Evolutionary conservation across 2,888 invertebrate species (phyloP), one percentile per base, ranked within the genome.

Genomic region (Ptychoptera albimana): DNA sequence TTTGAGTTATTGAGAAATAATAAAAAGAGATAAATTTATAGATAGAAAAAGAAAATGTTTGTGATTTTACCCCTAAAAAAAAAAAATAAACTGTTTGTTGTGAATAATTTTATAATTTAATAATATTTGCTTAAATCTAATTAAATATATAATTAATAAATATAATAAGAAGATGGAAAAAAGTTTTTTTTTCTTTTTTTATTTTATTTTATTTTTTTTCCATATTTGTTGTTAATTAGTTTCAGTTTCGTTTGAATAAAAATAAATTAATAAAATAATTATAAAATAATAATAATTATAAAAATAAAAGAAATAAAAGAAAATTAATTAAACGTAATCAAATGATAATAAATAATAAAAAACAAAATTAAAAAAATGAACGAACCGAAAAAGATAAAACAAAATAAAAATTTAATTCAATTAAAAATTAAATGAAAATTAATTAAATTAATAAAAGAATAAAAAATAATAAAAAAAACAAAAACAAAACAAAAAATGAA

Each of bases 401-500:
- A 30, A 30, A 30, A 30, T 30, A 30, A n/a, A n/a, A n/a, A n/a
- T n/a, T n/a, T n/a, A n/a, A n/a, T n/a, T n/a, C 23, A 23, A 23
- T n/a, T n/a, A n/a, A 23, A 23, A 23, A 23, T 23, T 23, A 7
- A 23, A 23, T 7, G 7, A 23, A 23, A 23, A 23, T 23, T 3
- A 23, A 23, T 23, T 7, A 23, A 32, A 32, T 8, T 32, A 11
- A 32, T 7, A 32, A 30, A 30, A 8, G 6, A 30, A 30, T 30
- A 9, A 32, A 32, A 32, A 32, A 32, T 32, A 32, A 32, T 11
- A 32, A 46, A 42, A 46, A 39, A 38, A 40, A 43, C 46, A 35
- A 47, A 43, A 48, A 38, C 43, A 51, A 51, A 47, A 46, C 50
- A 48, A 56, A 63, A 66, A 64, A 59, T 65, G 66, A 66, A 66